Base-by-base conservation (phyloP, 2,888 invertebrate species). In the Epinotia bilunana region DNA sequence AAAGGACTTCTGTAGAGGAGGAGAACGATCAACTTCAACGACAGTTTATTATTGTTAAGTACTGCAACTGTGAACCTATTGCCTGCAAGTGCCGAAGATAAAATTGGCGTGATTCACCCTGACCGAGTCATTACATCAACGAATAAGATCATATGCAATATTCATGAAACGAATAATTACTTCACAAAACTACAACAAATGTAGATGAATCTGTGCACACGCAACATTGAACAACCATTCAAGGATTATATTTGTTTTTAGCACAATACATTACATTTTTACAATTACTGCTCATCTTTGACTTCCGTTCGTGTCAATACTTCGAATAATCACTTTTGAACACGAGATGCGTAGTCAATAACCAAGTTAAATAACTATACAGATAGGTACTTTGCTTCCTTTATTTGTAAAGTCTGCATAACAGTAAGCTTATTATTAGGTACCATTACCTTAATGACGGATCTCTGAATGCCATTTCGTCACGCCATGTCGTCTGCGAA, bases 321-420 rank as follows among this genome's bases (percentile, higher is more conserved):
- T 39, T 9, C 9, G 9, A 18, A 71, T 61, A 53, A n/a, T n/a
- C 28, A 74, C 49, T 53, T 3, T 23, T 39, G 64, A 64, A 53
- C 70, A 70, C 46, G 64, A 70, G 70, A 70, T 70, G 58, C 20
- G 13, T 64, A 53, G 20, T 18, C 20, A 64, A 23, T 23, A 16
- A 13, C 23, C 60, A 60, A 13, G 2, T 23, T 23, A 23, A 23
- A 46, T 46, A 70, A 68, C 43, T 60, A 64, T 12, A 28, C 28
- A 39, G 58, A 63, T 63, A 12, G 28, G 23, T 7, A 39, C 39
- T 39, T 9, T 39, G 46, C 61, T 57, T 70, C 76, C 72, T 39
- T 62, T 69, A 67, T 72, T 60, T 71, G 43, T 76, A 69, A 71
- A 74, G 65, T 60, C 64, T 65, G 46, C 64, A 62, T 74, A 65